These are phyloP conservation scores for Drosophila helvetica DNA, from an alignment of 2,888 invertebrate genomes.

Conservation along the genomic window DNA sequence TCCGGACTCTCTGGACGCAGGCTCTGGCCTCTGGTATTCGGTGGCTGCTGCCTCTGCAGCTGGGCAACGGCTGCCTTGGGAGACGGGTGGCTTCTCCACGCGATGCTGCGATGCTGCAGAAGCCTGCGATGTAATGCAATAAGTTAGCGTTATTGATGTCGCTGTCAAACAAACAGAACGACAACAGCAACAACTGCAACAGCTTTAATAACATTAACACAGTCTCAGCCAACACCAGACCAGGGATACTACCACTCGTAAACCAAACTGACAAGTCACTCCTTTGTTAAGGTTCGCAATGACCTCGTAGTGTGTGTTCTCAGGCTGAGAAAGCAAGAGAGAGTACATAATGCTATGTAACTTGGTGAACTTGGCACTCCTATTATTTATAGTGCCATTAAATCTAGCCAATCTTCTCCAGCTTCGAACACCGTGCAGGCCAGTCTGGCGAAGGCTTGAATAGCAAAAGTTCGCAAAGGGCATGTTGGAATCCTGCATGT, in stretches of 20 bases:
- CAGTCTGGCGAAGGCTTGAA: too few species aligned
- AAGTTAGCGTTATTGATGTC: conserved; percentile 31
- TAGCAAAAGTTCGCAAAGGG: too few species aligned
- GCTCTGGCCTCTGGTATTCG: background rate
- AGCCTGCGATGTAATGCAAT: conserved; percentile 26
- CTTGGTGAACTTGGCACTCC: too few species aligned
- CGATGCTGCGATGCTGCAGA: conserved; percentile 9
- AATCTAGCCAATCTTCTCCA: too few species aligned
- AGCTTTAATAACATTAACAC: conserved; percentile 13
- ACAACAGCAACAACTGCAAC: conserved; percentile 3
- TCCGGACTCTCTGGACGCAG: background rate
- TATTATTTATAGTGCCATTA: too few species aligned
- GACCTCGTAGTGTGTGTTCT: too few species aligned
- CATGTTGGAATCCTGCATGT: too few species aligned
- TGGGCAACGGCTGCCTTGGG: conserved; percentile 6
- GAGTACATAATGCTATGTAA: too few species aligned
- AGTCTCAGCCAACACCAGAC: background rate
- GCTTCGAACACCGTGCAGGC: too few species aligned
- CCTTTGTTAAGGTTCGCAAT: background rate
- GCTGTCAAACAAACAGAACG: conserved; percentile 17
- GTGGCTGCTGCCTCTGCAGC: conserved; percentile 1
- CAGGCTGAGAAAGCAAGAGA: too few species aligned
- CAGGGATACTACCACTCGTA: background rate
- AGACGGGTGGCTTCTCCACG: background rate
- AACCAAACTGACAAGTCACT: background rate